These are phyloP conservation scores for Passerculus sandwichensis DNA, from an alignment of 2,797 vertebrate genomes.

Conservation along the genomic window DNA sequence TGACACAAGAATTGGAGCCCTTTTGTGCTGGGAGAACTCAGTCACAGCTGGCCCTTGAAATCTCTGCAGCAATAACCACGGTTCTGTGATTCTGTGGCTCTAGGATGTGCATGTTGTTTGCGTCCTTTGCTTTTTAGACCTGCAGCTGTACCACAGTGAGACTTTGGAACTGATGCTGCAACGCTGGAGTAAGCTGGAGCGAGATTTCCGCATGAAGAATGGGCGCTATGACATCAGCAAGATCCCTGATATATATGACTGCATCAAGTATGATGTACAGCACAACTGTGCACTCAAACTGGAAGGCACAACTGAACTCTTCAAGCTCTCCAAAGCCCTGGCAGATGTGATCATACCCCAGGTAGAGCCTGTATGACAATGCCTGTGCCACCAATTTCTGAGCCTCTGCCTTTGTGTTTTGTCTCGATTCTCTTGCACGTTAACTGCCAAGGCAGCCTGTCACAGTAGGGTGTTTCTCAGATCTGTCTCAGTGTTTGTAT, in stretches of 20 bases:
- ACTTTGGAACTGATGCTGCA: constrained; percentile 97
- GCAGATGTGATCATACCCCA: constrained; percentile 97
- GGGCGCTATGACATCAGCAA: constrained; percentile 98
- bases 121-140: constrained; percentile 78
- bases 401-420: background rate
- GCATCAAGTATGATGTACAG: constrained; percentile 96
- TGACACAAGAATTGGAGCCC: background rate
- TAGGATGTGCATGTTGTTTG: background rate
- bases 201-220: constrained; percentile 94
- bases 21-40: background rate
- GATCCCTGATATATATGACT: constrained; percentile 98
- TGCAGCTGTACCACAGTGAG: constrained; percentile 97
- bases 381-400: background rate
- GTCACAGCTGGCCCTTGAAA: background rate
- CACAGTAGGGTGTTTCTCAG: background rate
- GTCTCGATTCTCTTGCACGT: rapidly evolving
- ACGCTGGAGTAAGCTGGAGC: constrained; percentile 96
- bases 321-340: constrained; percentile 90
- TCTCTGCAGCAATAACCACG: background rate
- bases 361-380: constrained; percentile 67
- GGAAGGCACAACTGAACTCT: constrained; percentile 92
- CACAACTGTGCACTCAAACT: constrained; percentile 91
- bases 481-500: background rate
- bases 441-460: background rate
- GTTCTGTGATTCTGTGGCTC: background rate